These are phyloP conservation scores for Blastobasis adustella DNA, from an alignment of 2,888 invertebrate species.

Conservation along the genomic window DNA sequence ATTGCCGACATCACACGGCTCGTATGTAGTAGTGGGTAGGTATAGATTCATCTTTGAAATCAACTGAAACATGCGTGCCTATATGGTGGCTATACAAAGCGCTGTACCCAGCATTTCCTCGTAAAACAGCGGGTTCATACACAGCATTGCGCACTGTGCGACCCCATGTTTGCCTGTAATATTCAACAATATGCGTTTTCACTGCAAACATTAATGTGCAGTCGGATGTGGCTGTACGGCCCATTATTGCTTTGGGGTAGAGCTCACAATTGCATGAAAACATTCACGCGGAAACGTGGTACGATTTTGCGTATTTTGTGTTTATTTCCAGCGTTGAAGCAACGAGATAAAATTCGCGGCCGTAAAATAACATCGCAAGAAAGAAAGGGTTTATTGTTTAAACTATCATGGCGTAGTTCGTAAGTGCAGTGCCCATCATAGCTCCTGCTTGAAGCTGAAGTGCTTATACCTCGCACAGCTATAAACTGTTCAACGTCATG, in stretches of 20 bases:
- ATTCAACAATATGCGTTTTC: conserved; percentile 43
- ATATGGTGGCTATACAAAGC: conserved; percentile 26
- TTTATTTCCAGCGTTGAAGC: conserved; percentile 49
- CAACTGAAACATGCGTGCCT: conserved; percentile 22
- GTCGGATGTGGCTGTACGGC: conserved; percentile 6
- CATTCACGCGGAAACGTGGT: conserved; percentile 13
- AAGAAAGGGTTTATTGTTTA: conserved; percentile 46
- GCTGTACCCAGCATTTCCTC: conserved; percentile 35
- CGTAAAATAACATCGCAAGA: conserved; percentile 47
- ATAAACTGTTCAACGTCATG: too few species aligned
- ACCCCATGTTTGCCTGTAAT: conserved; percentile 53
- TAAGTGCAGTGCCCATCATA: conserved; percentile 29
- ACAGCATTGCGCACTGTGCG: conserved; percentile 45
- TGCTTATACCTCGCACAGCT: too few species aligned
- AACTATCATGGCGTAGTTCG: conserved; percentile 37
- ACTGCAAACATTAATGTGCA: conserved; percentile 23
- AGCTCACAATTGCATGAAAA: conserved; percentile 41
- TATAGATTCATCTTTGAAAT: neutral
- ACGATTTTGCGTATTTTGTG: conserved; percentile 22
- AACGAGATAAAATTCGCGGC: conserved; percentile 54
- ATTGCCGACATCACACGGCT: too few species aligned
- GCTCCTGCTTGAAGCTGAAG: conserved; percentile 1
- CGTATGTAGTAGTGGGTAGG: too few species aligned
- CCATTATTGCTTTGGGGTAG: conserved; percentile 21
- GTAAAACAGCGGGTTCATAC: conserved; percentile 47